These are phyloP conservation scores for Chelon labrosus DNA, from an alignment of 2,797 vertebrate genomes.

Conservation along the genomic window DNA sequence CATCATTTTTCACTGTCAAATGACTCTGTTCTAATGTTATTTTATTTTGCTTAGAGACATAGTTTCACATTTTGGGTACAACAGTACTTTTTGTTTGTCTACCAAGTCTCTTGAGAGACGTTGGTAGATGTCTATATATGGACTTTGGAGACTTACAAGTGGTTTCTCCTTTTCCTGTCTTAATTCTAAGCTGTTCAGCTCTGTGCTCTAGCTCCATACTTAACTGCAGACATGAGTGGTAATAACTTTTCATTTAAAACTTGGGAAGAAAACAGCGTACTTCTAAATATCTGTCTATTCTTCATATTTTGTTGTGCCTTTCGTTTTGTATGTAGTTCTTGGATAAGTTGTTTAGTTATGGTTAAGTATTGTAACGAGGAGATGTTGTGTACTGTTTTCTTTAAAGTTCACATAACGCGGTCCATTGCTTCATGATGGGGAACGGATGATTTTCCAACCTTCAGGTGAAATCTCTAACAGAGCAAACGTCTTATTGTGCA, in stretches of 20 bases:
- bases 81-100: not conserved
- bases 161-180: not conserved
- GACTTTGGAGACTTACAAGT: not conserved
- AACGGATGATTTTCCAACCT: constrained; percentile 19
- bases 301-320: constrained; percentile 46
- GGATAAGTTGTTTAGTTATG: constrained; percentile 23
- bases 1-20: constrained; percentile 13
- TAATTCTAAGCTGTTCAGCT: not conserved
- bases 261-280: constrained; percentile 6
- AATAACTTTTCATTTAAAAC: constrained; percentile 13
- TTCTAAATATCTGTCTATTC: constrained; percentile 30
- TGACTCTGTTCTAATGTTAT: constrained; percentile 13
- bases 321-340: constrained; percentile 46
- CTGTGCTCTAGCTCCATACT: not conserved
- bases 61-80: constrained; percentile 24
- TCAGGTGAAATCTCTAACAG: constrained; percentile 19
- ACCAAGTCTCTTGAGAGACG: not conserved
- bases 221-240: too few relatives aligned
- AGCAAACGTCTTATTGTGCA: constrained; percentile 27
- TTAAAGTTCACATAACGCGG: constrained; percentile 24
- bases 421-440: constrained; percentile 7
- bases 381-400: constrained; percentile 1
- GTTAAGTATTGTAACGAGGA: constrained; percentile 36
- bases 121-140: not conserved
- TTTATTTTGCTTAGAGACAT: constrained; percentile 20